phyloP scores from a whole-genome alignment of 2,113 vertebrate species.

The Hippocampus mohnikei region DNA sequence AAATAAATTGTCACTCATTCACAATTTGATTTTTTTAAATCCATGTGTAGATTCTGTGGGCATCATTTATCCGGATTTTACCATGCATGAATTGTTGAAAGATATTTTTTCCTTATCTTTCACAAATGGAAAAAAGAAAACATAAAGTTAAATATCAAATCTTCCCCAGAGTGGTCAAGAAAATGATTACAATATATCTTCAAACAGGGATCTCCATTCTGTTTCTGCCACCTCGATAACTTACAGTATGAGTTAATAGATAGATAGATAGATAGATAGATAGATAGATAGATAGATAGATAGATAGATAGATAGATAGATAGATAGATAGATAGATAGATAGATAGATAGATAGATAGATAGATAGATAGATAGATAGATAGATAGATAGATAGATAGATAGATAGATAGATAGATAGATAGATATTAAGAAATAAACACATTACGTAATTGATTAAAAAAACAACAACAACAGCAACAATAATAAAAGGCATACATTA shows the following conservation, averaged over 20 bases:
- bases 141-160: conserved; percentile 4
- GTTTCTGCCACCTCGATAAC: not conserved
- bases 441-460: not conserved
- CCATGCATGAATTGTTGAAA: conserved; percentile 46
- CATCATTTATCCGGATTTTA: conserved; percentile 45
- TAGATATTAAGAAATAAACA: not conserved
- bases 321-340: too few species aligned
- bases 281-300: too few species aligned
- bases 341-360: too few species aligned
- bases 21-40: conserved; percentile 41
- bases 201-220: conserved; percentile 10
- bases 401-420: too few species aligned
- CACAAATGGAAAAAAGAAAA: conserved; percentile 15
- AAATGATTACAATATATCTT: not conserved
- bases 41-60: conserved; percentile 49
- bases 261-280: too few species aligned
- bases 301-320: too few species aligned
- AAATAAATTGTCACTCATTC: conserved; percentile 49
- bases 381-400: too few species aligned
- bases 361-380: too few species aligned
- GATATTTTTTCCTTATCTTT: conserved; percentile 13
- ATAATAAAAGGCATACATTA: not conserved
- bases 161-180: not conserved
- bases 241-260: not conserved
- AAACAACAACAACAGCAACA: not conserved